Base-by-base conservation (phyloP, 1,140 invertebrate genomes). In the Drosophila equinoxialis region DNA sequence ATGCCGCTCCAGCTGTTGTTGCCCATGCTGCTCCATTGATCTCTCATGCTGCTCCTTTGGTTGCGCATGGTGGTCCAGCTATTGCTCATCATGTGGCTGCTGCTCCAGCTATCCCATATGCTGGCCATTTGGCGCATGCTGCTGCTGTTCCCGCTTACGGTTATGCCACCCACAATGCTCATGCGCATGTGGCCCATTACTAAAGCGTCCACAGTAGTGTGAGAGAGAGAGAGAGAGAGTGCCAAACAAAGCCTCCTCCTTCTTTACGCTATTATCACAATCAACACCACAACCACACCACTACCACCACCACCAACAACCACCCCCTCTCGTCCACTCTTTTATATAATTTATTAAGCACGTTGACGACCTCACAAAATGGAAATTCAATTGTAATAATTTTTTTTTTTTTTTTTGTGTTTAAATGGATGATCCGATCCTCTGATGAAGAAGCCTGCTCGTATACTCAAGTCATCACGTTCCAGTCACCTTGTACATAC, bases 271-370 rank as follows among this genome's bases (percentile, higher is more conserved):
- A 26, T 26, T 51, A 58, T 58, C 11, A 93, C 93, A 64, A 94
- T 93, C 23, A 94, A 93, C 74, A 95, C 94, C 35, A 95, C 26
- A 93, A 45, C 94, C 93, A 30, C 95, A 14, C 95, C 95, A 62
- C 93, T 71, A 95, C 94, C 30, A 95, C 17, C 30, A 95, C 17
- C 93, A 37, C 94, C 95, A 94, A 95, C 13, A 93, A 68, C 95
- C 95, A 62, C 93, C 71, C 94, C 95, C 94, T 95, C 13, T 93
- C 68, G 95, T 93, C 93, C 96, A 96, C 92, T 98, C 96, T 87
- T 71, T 71, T 97, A 97, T 35, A 97, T 35, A 98, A 98, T 95
- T 98, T 98, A 86, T 97, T 98, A 93, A 98, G 77, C 97, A 98
- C 72, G 80, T 83, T 83, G 80, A 83, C 80, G 77, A 83, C 76